A percentile compares a stretch with the other conserved stretches of the same genome.
Conservation (phyloP, 30 jellyfish, hydroid and myxozoan species). For the Cassiopea andromeda region DNA sequence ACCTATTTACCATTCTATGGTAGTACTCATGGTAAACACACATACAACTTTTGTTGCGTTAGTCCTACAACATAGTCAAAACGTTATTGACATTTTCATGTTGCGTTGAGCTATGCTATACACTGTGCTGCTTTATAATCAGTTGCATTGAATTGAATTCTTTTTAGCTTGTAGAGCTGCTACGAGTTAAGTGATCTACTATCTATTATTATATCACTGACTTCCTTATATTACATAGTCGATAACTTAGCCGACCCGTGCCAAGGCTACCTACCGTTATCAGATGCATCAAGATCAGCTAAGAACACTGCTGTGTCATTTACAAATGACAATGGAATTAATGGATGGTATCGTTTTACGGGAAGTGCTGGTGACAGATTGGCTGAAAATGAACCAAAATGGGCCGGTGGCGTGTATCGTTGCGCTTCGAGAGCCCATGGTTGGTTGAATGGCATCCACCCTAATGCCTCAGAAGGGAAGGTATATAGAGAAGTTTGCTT, state of each 20-base stretch:
- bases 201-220: too few relatives aligned
- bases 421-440: conserved; percentile 4
- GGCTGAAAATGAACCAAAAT: neutral
- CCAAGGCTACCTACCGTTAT: neutral
- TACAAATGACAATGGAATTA: conserved; percentile 4
- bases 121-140: too few relatives aligned
- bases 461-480: conserved; percentile 2
- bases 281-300: conserved; percentile 18
- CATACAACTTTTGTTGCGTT: too few relatives aligned
- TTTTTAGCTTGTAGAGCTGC: too few relatives aligned
- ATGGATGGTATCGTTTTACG: conserved; percentile 10
- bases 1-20: too few relatives aligned
- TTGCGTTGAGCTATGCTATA: too few relatives aligned
- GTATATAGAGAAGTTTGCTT: conserved; percentile 9
- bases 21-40: too few relatives aligned
- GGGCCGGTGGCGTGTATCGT: neutral
- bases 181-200: too few relatives aligned
- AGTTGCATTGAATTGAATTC: too few relatives aligned
- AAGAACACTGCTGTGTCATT: neutral
- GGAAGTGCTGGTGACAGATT: conserved; percentile 7
- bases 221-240: neutral
- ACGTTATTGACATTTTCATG: too few relatives aligned
- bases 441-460: conserved; percentile 20
- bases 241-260: neutral
- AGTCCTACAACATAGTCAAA: too few relatives aligned